Base-by-base conservation (phyloP, 2,797 vertebrate genomes). In the Platyrinchus mystaceus region DNA sequence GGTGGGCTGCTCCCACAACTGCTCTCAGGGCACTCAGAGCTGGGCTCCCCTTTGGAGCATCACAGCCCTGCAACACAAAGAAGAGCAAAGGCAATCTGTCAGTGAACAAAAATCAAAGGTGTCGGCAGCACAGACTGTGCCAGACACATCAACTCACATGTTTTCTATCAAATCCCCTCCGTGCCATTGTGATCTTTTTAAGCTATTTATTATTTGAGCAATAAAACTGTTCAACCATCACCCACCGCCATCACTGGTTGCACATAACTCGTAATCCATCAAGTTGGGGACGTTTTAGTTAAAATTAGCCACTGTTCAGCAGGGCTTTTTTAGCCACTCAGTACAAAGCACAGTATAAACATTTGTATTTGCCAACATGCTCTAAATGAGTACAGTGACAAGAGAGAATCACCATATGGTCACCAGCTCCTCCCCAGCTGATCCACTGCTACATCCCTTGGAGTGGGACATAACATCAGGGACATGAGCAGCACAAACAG, bases 381-480 rank as follows among this genome's bases (percentile, higher is more conserved):
- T 15, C 55, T 66, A 47, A 74, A 27, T 14, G 52, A 76, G 64
- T 37, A 14, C 21, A 23, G 34, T n/a, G 74, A 66, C 47, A 44
- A 16, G 74, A 20, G 49, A 77, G 75, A 2, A 2, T n/a, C 28
- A 7, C 43, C 88, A 66, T 34, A 22, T 36, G 91, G 78, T 17
- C 53, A 46, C 59, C 66, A 3, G 80, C 49, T 88, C 53, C 52
- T 34, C 7, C 69, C 60, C 88, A 69, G 56, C 84, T 20, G 22
- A 76, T 14, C 47, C 2, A 14, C 53, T 43, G 6, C 34, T 4
- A 12, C 1, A 67, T 21, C 19, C n/a, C n/a, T 34, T 39, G 75
- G 55, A 67, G 62, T 4, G 0, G 63, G 68, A 62, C 1, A 0
- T 3, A 28, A 10, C 1, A 1, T 30, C 50, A 59, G 68, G 73